These are phyloP conservation scores for Heliconius hewitsoni DNA, from an alignment of 1,140 invertebrate genomes.

Conservation along the genomic window DNA sequence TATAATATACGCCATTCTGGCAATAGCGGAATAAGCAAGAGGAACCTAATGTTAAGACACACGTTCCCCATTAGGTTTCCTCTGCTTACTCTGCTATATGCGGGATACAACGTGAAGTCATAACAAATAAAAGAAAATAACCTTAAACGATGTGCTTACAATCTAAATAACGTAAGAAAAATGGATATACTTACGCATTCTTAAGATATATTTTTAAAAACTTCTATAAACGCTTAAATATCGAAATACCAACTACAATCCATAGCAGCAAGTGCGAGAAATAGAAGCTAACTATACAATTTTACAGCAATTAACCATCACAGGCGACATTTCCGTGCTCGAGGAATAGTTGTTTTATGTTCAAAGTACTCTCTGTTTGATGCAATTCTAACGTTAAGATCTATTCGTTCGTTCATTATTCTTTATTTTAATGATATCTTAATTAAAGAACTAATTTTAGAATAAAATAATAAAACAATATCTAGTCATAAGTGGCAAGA, in stretches of 20 bases:
- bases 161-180: no score
- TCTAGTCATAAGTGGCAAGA: no score
- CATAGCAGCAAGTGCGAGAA: not conserved
- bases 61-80: no score
- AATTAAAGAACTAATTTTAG: not conserved
- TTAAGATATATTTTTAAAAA: no score
- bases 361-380: slow-evolving; percentile 4
- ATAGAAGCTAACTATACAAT: slow-evolving; percentile 3
- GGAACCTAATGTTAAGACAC: no score
- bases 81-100: no score
- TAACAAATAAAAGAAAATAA: no score
- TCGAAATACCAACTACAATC: not conserved
- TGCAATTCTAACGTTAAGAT: not conserved
- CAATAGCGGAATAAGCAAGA: no score
- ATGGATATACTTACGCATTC: no score
- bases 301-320: slow-evolving; percentile 10
- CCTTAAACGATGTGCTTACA: no score
- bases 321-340: not conserved
- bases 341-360: not conserved
- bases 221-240: not conserved
- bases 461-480: not conserved
- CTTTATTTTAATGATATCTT: not conserved
- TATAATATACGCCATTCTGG: no score
- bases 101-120: no score
- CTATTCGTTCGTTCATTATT: not conserved